Base-by-base conservation (phyloP, 2,797 vertebrate species). In the Chloroceryle inda region DNA sequence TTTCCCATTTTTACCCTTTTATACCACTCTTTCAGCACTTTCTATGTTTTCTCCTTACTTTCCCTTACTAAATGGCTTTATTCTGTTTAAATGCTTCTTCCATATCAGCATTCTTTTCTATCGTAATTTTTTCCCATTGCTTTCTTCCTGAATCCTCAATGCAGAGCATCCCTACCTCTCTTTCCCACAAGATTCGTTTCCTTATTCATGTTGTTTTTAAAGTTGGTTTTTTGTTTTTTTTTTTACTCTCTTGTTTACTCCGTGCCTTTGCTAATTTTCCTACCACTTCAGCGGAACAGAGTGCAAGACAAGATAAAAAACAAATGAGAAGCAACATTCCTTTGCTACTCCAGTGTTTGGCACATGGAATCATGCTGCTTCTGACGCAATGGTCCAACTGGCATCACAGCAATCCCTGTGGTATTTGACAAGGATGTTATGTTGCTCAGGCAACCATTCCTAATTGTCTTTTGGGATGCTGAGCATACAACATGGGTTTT, bases 391-490 rank as follows among this genome's bases (percentile, higher is more conserved):
- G 6, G 62, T 95, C 93, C 96, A 97, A 74, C 27, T 77, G 96
- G 96, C 94, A 96, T 38, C 58, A 75, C 77, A 91, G 96, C 77
- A 75, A 71, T 87, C 96, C 95, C 96, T 92, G 66, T 86, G 91
- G 92, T 83, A 95, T 93, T 82, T 80, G 83, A 96, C 94, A 89
- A 95, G 82, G 78, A 95, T 96, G 91, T 76, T 81, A 93, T 11
- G 97, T 96, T 98, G 95, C 97, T 97, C 35, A 2, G 96, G 97
- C 96, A 98, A 98, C 97, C 59, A 44, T 64, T 97, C 87, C 93
- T 97, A 97, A 97, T 93, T 91, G 96, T 92, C 95, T 92, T 93
- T 83, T 76, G 94, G 92, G 96, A 97, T 94, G 93, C 87, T 88
- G 84, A 88, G 87, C 83, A 97, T 97, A 92, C 82, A 61, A 31